Conservation (phyloP, 2,113 vertebrate genomes). For the Protomyctophum bolini region DNA sequence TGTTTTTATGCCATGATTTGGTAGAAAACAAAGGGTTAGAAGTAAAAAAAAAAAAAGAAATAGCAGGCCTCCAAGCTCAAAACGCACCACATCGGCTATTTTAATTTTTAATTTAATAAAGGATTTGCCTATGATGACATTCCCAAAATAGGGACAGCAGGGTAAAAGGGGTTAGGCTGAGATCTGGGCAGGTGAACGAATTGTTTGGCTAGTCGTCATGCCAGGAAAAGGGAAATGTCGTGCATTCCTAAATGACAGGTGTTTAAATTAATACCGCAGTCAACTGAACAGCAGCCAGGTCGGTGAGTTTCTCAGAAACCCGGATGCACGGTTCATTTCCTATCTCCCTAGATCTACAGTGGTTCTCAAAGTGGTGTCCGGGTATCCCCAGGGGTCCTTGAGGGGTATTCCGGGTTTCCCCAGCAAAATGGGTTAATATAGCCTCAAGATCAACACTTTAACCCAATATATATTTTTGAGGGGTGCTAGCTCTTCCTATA, state of each 20-base stretch:
- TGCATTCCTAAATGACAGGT: slow-evolving; percentile 82
- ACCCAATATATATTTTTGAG: too few species aligned
- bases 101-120: slow-evolving; percentile 15
- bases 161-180: slow-evolving; percentile 14
- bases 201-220: slow-evolving; percentile 54
- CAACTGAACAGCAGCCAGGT: slow-evolving; percentile 34
- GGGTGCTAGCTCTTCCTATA: too few species aligned
- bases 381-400: too few species aligned
- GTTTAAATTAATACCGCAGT: slow-evolving; percentile 77
- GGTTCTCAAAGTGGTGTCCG: not conserved
- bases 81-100: too few species aligned
- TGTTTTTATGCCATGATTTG: too few species aligned
- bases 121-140: not conserved
- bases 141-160: too few species aligned
- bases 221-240: slow-evolving; percentile 67
- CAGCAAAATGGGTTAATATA: too few species aligned
- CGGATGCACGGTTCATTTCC: slow-evolving; percentile 10
- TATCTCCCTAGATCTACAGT: slow-evolving; percentile 8
- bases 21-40: too few species aligned
- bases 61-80: too few species aligned
- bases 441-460: too few species aligned
- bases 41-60: too few species aligned
- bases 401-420: too few species aligned
- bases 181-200: slow-evolving; percentile 74
- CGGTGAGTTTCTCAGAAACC: not conserved